A percentile compares a stretch with the other conserved stretches of the same genome.
Evolutionary conservation across 2,888 invertebrate genomes (phyloP).

Genomic region (Oligia fasciuncula): DNA sequence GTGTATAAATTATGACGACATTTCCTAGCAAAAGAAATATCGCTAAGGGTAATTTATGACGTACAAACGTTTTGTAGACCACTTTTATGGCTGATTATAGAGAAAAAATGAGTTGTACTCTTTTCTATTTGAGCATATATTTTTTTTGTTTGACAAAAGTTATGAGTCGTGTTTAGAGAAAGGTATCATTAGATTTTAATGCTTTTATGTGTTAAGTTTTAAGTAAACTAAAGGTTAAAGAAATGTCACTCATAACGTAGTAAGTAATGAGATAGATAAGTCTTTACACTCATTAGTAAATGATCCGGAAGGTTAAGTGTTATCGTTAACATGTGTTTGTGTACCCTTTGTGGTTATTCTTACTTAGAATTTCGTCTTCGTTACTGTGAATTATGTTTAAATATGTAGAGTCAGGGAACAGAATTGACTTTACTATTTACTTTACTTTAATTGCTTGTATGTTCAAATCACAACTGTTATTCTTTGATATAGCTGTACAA

Average conservation of each 20-base stretch:
- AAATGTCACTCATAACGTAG: slow-evolving; percentile 6
- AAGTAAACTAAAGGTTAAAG: slow-evolving; percentile 12
- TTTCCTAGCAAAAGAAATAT: not conserved
- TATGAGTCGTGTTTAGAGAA: not conserved
- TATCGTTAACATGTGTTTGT: slow-evolving; percentile 40
- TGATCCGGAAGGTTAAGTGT: slow-evolving; percentile 15
- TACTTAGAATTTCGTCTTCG: not conserved
- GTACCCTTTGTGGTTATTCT: slow-evolving; percentile 9
- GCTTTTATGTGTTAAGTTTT: not conserved
- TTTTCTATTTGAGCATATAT: not conserved
- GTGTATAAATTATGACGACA: not conserved
- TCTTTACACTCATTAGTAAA: slow-evolving; percentile 31
- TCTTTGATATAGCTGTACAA: not conserved
- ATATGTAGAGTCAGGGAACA: not conserved
- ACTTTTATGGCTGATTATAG: not conserved
- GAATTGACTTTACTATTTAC: not conserved
- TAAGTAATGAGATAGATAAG: slow-evolving; percentile 37
- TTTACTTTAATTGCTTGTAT: not conserved
- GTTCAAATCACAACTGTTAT: not conserved
- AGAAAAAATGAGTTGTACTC: not conserved
- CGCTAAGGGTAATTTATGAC: not conserved
- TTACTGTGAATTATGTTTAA: not conserved
- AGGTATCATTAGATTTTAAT: slow-evolving; percentile 5
- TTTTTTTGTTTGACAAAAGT: no score
- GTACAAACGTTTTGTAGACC: not conserved